phyloP scores from a whole-genome alignment of 1,140 invertebrate species.

The Calliphora vicina region DNA sequence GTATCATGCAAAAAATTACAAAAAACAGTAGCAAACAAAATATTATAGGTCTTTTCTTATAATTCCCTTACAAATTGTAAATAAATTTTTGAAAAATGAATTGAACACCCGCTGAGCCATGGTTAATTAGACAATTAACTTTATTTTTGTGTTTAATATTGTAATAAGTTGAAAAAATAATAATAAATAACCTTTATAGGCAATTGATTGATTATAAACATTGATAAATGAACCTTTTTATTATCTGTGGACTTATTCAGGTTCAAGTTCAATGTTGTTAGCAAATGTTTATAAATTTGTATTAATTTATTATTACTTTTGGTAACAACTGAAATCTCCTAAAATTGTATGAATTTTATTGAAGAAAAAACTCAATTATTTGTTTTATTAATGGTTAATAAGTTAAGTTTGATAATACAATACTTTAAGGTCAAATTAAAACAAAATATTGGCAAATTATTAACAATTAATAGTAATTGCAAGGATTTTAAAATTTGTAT shows the following conservation, averaged over 20 bases:
- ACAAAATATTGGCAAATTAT: not conserved
- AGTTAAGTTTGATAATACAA: not conserved
- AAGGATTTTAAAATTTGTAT: not conserved
- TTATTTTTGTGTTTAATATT: not conserved
- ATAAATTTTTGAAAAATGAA: not conserved
- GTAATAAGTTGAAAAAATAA: not conserved
- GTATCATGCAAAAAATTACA: not conserved
- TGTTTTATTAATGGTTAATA: not conserved
- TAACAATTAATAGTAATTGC: not conserved
- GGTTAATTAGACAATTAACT: not conserved
- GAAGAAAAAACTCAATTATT: too few relatives aligned
- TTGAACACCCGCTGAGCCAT: not conserved
- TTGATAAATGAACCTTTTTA: not conserved
- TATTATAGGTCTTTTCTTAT: not conserved
- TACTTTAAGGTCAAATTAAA: not conserved
- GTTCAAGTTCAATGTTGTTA: conserved; percentile 34
- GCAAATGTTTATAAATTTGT: too few relatives aligned
- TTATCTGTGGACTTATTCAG: not conserved
- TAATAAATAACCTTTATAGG: not conserved
- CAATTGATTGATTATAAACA: not conserved
- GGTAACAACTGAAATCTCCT: not conserved
- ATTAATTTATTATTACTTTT: too few relatives aligned
- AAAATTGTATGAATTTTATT: too few relatives aligned
- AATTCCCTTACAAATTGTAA: not conserved
- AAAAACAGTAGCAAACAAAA: not conserved